Evolutionary conservation across 2,113 vertebrate genomes (phyloP).

Genomic region (Barbus barbus): DNA sequence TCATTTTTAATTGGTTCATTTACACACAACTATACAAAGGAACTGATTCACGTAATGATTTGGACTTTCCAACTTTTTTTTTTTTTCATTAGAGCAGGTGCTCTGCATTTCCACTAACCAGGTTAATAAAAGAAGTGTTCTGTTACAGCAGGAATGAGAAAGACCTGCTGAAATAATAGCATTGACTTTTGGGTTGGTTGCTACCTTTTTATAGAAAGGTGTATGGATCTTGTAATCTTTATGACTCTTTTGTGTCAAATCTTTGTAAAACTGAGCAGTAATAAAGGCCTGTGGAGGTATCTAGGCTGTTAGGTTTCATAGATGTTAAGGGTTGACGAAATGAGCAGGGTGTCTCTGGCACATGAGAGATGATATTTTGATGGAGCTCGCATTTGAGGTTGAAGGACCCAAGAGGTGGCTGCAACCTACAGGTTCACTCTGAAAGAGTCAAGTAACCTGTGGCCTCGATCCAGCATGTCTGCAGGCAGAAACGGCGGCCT

Average conservation of each 20-base stretch:
- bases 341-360: conserved; percentile 58
- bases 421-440: conserved; percentile 45
- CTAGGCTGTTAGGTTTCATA: conserved; percentile 52
- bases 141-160: conserved; percentile 54
- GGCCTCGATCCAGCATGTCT: conserved; percentile 61
- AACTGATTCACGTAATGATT: not conserved
- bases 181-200: conserved; percentile 50
- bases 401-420: conserved; percentile 50
- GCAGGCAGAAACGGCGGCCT: conserved; percentile 49
- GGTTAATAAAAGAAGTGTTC: conserved; percentile 52
- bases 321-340: conserved; percentile 60
- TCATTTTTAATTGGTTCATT: not conserved
- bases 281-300: conserved; percentile 43
- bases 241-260: conserved; percentile 56
- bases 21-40: not conserved
- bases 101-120: conserved; percentile 32
- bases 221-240: conserved; percentile 53
- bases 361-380: conserved; percentile 70
- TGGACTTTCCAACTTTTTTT: not conserved
- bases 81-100: conserved; percentile 47
- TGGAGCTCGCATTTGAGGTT: conserved; percentile 56
- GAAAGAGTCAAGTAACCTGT: not conserved
- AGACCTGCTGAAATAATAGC: conserved; percentile 48
- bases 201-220: conserved; percentile 51
- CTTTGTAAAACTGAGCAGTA: conserved; percentile 45